Evolutionary conservation across 2,113 vertebrate genomes (phyloP), one percentile per base, ranked within the genome.

Genomic region (Leucoraja erinaceus): DNA sequence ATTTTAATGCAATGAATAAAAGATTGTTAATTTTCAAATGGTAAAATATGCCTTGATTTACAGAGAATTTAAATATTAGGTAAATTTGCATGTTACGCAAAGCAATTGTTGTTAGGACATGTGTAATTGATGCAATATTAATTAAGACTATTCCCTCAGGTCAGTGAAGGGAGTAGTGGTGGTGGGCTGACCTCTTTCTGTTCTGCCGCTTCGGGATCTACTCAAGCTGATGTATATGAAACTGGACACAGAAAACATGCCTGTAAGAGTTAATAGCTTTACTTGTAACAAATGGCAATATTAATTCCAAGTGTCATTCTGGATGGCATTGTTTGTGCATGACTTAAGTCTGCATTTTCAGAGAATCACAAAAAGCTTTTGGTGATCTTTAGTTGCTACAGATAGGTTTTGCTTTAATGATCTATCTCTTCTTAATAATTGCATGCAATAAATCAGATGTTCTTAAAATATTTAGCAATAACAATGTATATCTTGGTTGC

Each of bases 151-250:
- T 91, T 54, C 33, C 68, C 68, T 54, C 94, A 99, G 98, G 94
- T 97, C 93, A 98, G 98, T 93, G 98, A 99, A 94, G 95, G 94
- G 94, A 96, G 94, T 0, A 94, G 93, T 86, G 95, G 95, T 86
- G 94, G 95, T 93, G 97, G 96, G 94, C 94, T 96, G 76, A 95
- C 95, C 20, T 96, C 96, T 0, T 97, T 96, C 83, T 94, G 94
- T 76, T 95, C 96, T 47, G 95, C 95, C 0, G 95, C 96, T 70
- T 95, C 96, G 54, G 97, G 94, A 77, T 95, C 94, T 79, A 93
- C 94, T 59, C 93, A 94, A 0, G 93, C 94, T 66, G 98, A 97
- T 12, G 93, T 96, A 61, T 47, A 95, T 77, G 97, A 98, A 94
- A 96, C 93, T 90, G 94, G 38, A 22, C 94, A 94, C 0, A 96